Evolutionary conservation across 2,113 vertebrate genomes (phyloP).

Genomic region (Galeopterus variegatus): DNA sequence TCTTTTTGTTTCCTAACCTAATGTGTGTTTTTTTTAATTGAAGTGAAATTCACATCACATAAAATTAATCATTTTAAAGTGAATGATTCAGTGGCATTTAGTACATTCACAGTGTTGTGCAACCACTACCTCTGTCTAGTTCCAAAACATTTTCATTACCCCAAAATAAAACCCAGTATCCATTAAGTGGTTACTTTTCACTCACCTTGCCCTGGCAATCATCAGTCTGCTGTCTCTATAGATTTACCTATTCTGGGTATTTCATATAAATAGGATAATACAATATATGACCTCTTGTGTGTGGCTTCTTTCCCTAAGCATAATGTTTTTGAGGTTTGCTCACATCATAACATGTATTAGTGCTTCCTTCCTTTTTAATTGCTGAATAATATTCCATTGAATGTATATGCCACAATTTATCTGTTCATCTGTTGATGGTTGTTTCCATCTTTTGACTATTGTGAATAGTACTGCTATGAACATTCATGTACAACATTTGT

Average conservation of each 20-base stretch:
- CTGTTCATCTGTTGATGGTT: neutral
- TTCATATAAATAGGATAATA: neutral
- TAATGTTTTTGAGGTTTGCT: slow-evolving; percentile 12
- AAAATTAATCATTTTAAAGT: slow-evolving; percentile 38
- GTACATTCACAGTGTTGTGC: neutral
- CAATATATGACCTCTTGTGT: neutral
- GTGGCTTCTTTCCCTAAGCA: neutral
- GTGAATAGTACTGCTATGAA: neutral
- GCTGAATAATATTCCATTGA: neutral
- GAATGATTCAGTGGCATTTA: neutral
- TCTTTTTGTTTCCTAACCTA: slow-evolving; percentile 33
- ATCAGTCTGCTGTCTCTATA: neutral
- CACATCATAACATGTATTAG: neutral
- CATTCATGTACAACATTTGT: neutral
- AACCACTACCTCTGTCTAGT: neutral
- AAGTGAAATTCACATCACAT: slow-evolving; percentile 38
- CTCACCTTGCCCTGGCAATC: neutral
- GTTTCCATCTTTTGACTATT: neutral
- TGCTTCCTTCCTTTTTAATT: neutral
- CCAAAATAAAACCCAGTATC: neutral
- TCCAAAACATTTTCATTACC: neutral
- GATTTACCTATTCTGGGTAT: neutral
- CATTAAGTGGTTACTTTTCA: neutral
- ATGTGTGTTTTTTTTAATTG: neutral
- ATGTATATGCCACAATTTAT: neutral